Percentiles rank a stretch among this genome's conserved stretches.
Evolutionary conservation across 2,888 invertebrate genomes (phyloP).

Genomic region (Xestoiulus laeticollis): DNA sequence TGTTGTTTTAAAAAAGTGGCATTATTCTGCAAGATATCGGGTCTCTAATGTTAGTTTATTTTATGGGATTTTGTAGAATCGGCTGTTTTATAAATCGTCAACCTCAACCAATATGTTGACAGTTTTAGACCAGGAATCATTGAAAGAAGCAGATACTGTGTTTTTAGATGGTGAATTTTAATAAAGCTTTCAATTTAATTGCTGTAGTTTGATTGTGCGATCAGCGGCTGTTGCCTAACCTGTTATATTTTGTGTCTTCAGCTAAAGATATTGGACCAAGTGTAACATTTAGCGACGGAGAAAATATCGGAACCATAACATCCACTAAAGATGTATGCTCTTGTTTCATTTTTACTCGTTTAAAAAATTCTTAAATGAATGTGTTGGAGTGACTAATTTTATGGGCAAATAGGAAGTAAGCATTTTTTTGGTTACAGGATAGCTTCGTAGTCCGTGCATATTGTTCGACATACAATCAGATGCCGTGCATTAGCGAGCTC

Average conservation of each 20-base stretch:
- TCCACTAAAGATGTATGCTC: conserved; percentile 77
- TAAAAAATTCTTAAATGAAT: neutral
- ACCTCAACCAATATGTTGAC: conserved; percentile 69
- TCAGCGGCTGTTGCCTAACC: too few species aligned
- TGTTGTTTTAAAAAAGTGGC: too few species aligned
- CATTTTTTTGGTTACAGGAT: conserved; percentile 72
- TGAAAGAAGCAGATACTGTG: conserved; percentile 63
- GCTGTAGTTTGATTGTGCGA: too few species aligned
- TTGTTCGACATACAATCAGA: conserved; percentile 71
- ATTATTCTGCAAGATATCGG: too few species aligned
- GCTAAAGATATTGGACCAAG: conserved; percentile 66
- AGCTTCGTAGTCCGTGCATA: conserved; percentile 81
- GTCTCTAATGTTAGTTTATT: neutral
- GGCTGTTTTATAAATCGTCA: conserved; percentile 78
- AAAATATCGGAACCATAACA: conserved; percentile 79
- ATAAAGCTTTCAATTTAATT: neutral
- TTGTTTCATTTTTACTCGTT: neutral
- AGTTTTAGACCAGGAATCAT: conserved; percentile 69
- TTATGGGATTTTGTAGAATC: conserved; percentile 70
- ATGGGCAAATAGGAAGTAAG: too few species aligned
- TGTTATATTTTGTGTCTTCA: conserved; percentile 54
- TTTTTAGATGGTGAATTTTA: conserved; percentile 57
- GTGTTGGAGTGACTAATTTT: neutral
- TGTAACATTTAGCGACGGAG: conserved; percentile 79
- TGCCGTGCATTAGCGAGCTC: conserved; percentile 71